Evolutionary conservation across 64 coral and sea anemone genomes (phyloP), one percentile per base, ranked within the genome.

Genomic region (Pocillopora verrucosa): DNA sequence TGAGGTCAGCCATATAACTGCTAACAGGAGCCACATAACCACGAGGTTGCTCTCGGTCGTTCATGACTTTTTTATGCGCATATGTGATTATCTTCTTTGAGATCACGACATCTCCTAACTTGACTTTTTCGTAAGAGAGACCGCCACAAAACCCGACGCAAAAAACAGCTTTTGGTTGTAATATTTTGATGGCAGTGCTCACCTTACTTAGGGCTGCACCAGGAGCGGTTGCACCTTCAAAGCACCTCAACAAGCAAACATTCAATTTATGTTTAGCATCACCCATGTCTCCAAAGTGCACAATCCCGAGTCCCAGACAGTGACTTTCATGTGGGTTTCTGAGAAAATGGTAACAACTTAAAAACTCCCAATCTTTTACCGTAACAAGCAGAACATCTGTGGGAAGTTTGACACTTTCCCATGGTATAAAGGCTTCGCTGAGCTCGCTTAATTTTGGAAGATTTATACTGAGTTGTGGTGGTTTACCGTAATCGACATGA

Each of bases 91-190:
- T 26, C 20, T 85, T 85, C 19, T 14, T 17, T 38, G 82, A 85
- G 3, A 85, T 68, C 22, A 85, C 82, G 15, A 85, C 82, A 68
- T 85, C 82, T 69, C 82, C 81, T 38, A 84, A 62, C 19, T 84
- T 84, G 60, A 72, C 65, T 72, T 67, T 84, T 41, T 56, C 81
- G 30, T 72, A 19, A 16, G 60, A 67, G 9, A 84, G 65, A 19
- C 81, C 81, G 56, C 81, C 81, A 36, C 81, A 84, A 41, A 36
- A 83, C 36, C 80, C 80, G 34, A 84, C 81, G 61, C 34, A 67
- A 19, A 84, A 84, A 60, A 84, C 22, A 13, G 65, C 81, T 67
- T 84, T 84, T 3, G 81, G 81, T 38, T 56, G 60, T 5, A 84
- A 30, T 36, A 67, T 84, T 56, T 0, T 5, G 26, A 84, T 36